phyloP scores from a whole-genome alignment of 1,140 invertebrate species.

The Alviniconcha marisindica region DNA sequence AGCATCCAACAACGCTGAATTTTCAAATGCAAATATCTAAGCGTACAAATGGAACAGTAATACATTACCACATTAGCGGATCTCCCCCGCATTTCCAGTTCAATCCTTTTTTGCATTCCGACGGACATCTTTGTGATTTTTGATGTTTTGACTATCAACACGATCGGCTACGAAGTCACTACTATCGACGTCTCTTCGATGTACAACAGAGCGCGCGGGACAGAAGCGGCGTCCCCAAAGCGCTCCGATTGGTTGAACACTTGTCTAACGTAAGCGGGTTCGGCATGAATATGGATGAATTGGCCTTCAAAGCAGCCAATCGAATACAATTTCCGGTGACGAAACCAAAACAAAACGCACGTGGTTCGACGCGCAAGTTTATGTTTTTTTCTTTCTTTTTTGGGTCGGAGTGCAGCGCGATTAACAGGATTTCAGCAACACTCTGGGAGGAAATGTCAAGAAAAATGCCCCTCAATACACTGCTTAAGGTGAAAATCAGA shows the following conservation, averaged over 20 bases:
- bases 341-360: slow-evolving; percentile 38
- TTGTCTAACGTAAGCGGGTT: not conserved
- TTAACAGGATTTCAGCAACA: too few species aligned
- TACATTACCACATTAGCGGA: slow-evolving; percentile 56
- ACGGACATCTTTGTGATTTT: slow-evolving; percentile 39
- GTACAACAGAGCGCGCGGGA: slow-evolving; percentile 40
- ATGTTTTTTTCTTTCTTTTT: too few species aligned
- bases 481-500: too few species aligned
- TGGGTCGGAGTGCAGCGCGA: too few species aligned
- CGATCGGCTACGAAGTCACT: not conserved
- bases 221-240: slow-evolving; percentile 30
- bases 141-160: slow-evolving; percentile 24
- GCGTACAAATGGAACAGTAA: slow-evolving; percentile 3
- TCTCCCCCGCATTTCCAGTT: slow-evolving; percentile 58
- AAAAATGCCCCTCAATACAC: too few species aligned
- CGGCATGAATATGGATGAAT: slow-evolving; percentile 38
- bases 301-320: slow-evolving; percentile 33
- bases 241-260: slow-evolving; percentile 25
- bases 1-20: slow-evolving; percentile 10
- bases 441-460: too few species aligned
- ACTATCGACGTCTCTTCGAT: slow-evolving; percentile 21
- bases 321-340: not conserved
- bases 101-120: slow-evolving; percentile 61
- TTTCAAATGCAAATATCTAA: slow-evolving; percentile 27
- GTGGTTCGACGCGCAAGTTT: slow-evolving; percentile 35